Conservation (phyloP, 2,113 vertebrate genomes). For the Camelus dromedarius region DNA sequence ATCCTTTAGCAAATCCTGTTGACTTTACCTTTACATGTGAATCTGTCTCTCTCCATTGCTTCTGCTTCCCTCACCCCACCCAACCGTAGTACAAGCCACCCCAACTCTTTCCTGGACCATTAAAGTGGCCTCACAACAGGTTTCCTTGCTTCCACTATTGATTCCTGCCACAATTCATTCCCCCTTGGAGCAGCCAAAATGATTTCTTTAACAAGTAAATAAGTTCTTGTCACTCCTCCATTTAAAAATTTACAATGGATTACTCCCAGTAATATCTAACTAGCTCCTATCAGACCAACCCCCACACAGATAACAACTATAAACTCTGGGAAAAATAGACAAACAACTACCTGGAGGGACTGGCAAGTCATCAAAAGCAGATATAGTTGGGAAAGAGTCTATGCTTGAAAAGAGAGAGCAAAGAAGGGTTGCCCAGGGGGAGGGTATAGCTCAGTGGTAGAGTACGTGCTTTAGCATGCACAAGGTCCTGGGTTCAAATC, state of each 20-base stretch:
- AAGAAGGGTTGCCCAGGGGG: background rate
- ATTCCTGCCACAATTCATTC: background rate
- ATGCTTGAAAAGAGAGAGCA: background rate
- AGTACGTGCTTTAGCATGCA: too few relatives aligned
- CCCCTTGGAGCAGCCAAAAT: background rate
- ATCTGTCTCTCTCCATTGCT: background rate
- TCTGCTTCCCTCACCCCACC: background rate
- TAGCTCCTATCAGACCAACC: background rate
- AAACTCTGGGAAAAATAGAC: background rate
- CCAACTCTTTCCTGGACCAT: background rate
- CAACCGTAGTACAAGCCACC: background rate
- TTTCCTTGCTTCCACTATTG: background rate
- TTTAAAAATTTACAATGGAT: background rate
- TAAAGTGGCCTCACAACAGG: background rate
- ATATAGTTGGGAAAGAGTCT: background rate
- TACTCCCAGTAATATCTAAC: constrained; percentile 11
- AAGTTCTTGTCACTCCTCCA: background rate
- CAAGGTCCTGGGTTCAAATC: too few relatives aligned
- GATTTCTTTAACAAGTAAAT: background rate
- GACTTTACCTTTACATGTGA: background rate
- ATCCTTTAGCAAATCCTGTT: background rate
- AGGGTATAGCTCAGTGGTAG: too few relatives aligned
- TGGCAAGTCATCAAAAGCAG: background rate
- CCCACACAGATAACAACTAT: background rate
- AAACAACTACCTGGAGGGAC: background rate